phyloP scores from a whole-genome alignment of 2,888 invertebrate species.

The Lamproptera curius region DNA sequence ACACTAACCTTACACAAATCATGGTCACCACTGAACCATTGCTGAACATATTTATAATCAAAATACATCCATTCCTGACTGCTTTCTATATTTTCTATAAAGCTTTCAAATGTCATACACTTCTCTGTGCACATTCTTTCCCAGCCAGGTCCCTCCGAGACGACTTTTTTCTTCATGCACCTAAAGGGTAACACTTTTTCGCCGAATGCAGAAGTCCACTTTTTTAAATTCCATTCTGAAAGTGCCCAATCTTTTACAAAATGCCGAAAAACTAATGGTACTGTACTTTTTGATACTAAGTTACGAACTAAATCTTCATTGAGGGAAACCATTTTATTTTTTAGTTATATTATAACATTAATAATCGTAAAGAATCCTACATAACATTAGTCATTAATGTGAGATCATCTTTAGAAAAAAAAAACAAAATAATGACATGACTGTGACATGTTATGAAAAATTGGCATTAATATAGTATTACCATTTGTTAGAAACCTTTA shows the following conservation, averaged over 20 bases:
- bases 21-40: slow-evolving; percentile 79
- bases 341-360: neutral
- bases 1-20: slow-evolving; percentile 76
- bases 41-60: slow-evolving; percentile 89
- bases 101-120: slow-evolving; percentile 80
- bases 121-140: slow-evolving; percentile 82
- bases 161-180: slow-evolving; percentile 51
- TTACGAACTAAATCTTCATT: slow-evolving; percentile 45
- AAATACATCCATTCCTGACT: slow-evolving; percentile 86
- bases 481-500: too few species aligned
- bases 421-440: neutral
- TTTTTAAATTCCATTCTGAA: slow-evolving; percentile 77
- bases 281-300: slow-evolving; percentile 40
- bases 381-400: slow-evolving; percentile 7
- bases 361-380: neutral
- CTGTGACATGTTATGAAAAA: neutral
- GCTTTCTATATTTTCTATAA: slow-evolving; percentile 63
- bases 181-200: slow-evolving; percentile 78
- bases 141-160: slow-evolving; percentile 84
- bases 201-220: slow-evolving; percentile 79
- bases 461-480: neutral
- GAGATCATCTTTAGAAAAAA: slow-evolving; percentile 1
- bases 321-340: slow-evolving; percentile 40
- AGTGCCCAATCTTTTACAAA: slow-evolving; percentile 77
- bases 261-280: slow-evolving; percentile 75